These are phyloP conservation scores for Amiota communis DNA, from an alignment of 2,888 invertebrate genomes.

Conservation along the genomic window DNA sequence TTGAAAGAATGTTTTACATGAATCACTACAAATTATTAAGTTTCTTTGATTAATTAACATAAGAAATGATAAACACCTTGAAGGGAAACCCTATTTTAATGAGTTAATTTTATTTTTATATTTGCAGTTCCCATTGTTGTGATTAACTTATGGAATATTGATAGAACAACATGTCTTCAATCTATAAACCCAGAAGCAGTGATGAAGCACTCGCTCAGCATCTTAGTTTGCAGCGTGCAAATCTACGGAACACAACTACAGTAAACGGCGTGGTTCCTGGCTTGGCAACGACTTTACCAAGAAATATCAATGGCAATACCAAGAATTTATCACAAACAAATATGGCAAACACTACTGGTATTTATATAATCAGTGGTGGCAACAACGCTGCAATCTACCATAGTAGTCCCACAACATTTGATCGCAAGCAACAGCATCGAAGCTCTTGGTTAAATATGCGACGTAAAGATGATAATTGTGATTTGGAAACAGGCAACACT, in stretches of 20 bases:
- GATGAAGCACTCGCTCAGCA: slow-evolving; percentile 65
- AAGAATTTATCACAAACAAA: neutral
- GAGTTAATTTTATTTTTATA: neutral
- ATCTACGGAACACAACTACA: slow-evolving; percentile 31
- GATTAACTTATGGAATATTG: neutral
- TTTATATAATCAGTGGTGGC: slow-evolving; percentile 47
- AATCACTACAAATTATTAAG: neutral
- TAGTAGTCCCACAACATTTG: slow-evolving; percentile 62
- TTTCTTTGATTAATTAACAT: too few relatives aligned
- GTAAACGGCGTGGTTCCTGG: neutral
- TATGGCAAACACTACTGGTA: slow-evolving; percentile 30
- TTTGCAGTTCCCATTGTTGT: neutral
- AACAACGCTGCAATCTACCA: slow-evolving; percentile 43
- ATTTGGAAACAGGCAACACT: slow-evolving; percentile 33
- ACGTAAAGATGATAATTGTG: slow-evolving; percentile 52
- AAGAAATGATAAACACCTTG: too few relatives aligned
- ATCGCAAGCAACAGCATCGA: slow-evolving; percentile 66
- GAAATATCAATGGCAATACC: slow-evolving; percentile 18
- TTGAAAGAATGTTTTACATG: slow-evolving; percentile 1
- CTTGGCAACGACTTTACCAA: slow-evolving; percentile 55
- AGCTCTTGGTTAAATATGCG: slow-evolving; percentile 69
- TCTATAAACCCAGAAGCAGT: slow-evolving; percentile 60
- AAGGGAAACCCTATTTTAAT: too few relatives aligned
- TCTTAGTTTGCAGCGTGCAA: slow-evolving; percentile 53
- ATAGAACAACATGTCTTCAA: slow-evolving; percentile 41